A percentile compares a stretch with the other conserved stretches of the same genome.
Conservation (phyloP, 2,113 vertebrate genomes). For the Peromyscus polionotus region DNA sequence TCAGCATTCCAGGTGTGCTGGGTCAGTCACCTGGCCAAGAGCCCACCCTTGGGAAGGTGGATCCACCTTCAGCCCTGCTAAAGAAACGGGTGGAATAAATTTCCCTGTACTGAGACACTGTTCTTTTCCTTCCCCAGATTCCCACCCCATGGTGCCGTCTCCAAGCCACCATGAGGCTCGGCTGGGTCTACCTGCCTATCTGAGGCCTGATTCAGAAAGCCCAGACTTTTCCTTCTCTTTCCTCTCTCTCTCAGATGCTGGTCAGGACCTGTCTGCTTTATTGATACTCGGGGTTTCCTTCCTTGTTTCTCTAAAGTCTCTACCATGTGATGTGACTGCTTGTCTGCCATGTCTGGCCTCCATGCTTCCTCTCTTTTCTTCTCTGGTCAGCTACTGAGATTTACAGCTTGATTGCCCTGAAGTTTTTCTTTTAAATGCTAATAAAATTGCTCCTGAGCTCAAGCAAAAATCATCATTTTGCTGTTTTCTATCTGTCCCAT, state of each 20-base stretch:
- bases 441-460: neutral
- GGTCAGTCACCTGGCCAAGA: neutral
- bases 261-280: neutral
- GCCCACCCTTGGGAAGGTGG: neutral
- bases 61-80: neutral
- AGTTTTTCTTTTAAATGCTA: neutral
- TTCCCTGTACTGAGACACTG: neutral
- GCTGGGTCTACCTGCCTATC: neutral
- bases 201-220: neutral
- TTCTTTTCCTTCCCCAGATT: neutral
- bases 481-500: neutral
- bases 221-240: neutral
- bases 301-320: neutral
- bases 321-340: neutral
- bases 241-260: neutral
- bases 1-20: neutral
- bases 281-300: neutral
- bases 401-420: neutral
- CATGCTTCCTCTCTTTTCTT: neutral
- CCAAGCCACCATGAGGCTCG: neutral
- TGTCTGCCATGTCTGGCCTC: neutral
- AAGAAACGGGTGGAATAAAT: neutral
- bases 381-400: neutral
- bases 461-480: neutral
- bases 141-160: neutral